Percentiles rank a stretch among this genome's conserved stretches.
These are phyloP conservation scores for Triplophysa yarkandensis DNA, from an alignment of 2,797 vertebrate species.

Conservation along the genomic window DNA sequence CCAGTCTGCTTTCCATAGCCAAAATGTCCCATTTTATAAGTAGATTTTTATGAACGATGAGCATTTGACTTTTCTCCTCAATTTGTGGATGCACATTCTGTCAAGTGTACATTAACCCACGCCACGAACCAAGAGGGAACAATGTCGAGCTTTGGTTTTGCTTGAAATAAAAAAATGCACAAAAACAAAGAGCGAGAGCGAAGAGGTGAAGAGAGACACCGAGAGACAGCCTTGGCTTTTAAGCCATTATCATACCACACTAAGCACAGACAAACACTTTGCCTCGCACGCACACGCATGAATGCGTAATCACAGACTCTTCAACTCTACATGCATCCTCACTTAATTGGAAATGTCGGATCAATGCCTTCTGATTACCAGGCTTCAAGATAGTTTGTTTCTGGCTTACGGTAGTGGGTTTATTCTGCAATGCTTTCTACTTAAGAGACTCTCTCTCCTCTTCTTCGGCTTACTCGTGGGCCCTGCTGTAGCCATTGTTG, in stretches of 20 bases:
- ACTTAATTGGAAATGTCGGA: constrained; percentile 66
- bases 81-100: background rate
- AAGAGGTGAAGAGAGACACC: constrained; percentile 10
- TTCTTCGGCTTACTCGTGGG: background rate
- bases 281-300: constrained; percentile 38
- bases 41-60: background rate
- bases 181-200: constrained; percentile 21
- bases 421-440: constrained; percentile 1
- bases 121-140: background rate
- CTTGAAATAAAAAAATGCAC: constrained; percentile 13
- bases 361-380: constrained; percentile 62
- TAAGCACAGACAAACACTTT: constrained; percentile 57
- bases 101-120: background rate
- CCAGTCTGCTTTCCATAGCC: background rate
- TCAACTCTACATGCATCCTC: constrained; percentile 54
- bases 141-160: constrained; percentile 4
- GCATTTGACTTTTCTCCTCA: background rate
- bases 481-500: constrained; percentile 32
- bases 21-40: background rate
- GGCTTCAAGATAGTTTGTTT: constrained; percentile 58
- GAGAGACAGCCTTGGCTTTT: constrained; percentile 53
- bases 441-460: constrained; percentile 26
- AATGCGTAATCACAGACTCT: constrained; percentile 55
- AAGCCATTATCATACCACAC: constrained; percentile 60
- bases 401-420: constrained; percentile 49